Percentiles rank a stretch among this genome's conserved stretches.
Conservation (phyloP, 2,113 vertebrate genomes). For the Puma concolor region DNA sequence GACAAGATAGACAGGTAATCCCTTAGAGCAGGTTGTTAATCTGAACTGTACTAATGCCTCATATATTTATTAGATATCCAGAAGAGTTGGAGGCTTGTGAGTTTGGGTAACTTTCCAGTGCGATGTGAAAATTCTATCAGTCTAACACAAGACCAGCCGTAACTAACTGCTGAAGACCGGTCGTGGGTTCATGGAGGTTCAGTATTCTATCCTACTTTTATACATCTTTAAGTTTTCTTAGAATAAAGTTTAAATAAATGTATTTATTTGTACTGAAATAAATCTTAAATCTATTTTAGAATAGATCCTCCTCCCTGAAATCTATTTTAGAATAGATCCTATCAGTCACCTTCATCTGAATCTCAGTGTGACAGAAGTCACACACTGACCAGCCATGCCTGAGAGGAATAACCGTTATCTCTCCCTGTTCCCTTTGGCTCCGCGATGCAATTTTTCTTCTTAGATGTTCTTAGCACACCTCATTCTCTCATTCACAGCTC, state of each 20-base stretch:
- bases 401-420: not conserved
- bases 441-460: not conserved
- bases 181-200: not conserved
- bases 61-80: not conserved
- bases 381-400: not conserved
- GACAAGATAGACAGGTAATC: not conserved
- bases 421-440: not conserved
- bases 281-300: conserved; percentile 44
- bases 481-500: not conserved
- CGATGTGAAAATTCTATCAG: not conserved
- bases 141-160: not conserved
- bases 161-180: not conserved
- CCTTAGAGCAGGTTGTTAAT: not conserved
- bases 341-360: not conserved
- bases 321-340: conserved; percentile 34
- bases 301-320: not conserved
- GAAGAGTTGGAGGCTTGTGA: not conserved
- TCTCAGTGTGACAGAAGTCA: not conserved
- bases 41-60: not conserved
- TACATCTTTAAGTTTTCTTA: not conserved
- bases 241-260: not conserved
- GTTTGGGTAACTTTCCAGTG: not conserved
- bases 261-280: not conserved
- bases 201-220: not conserved
- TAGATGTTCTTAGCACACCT: not conserved